Evolutionary conservation across 2,888 invertebrate genomes (phyloP), one percentile per base, ranked within the genome.

Genomic region (Dendrolimus pini): DNA sequence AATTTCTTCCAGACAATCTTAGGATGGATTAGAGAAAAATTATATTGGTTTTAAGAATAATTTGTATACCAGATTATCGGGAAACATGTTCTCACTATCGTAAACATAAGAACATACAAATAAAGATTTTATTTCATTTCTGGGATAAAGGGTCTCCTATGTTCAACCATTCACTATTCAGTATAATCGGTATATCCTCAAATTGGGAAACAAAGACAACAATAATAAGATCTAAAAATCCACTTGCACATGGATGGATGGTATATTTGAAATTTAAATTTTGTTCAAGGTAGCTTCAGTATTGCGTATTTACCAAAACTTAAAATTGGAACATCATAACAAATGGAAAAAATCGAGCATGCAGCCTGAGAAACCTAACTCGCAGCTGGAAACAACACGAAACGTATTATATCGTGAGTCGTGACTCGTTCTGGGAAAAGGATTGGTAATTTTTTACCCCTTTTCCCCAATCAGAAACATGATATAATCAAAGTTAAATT

Each of bases 331-430:
- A 57, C 56, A 58, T 55, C 55, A 52, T 57, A 58, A 59, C 57
- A 63, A 65, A 59, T 62, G 54, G 58, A 64, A 60, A 58, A 53
- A 63, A 55, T 58, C 54, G 59, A 63, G 55, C 61, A 65, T 47
- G 47, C 12, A 47, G 9, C 47, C 47, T 63, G 63, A 63, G 65
- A 70, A 70, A 67, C 67, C 62, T 66, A 62, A 61, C 65, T 64
- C 79, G 59, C 77, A 75, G 79, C 75, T 67, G 78, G 79, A 65
- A 66, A 67, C 66, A 66, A 66, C 78, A 79, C 77, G 79, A 78
- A 69, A 60, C 67, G 63, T 69, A 71, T 73, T 70, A 70, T 67
- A 70, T 77, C 78, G 77, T 79, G 77, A 78, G 72, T 77, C 78
- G 77, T 79, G 77, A 78, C 74, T 73, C 59, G 66, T 62, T 68